phyloP scores from a whole-genome alignment of 2,888 invertebrate species.

The Metalampra italica region DNA sequence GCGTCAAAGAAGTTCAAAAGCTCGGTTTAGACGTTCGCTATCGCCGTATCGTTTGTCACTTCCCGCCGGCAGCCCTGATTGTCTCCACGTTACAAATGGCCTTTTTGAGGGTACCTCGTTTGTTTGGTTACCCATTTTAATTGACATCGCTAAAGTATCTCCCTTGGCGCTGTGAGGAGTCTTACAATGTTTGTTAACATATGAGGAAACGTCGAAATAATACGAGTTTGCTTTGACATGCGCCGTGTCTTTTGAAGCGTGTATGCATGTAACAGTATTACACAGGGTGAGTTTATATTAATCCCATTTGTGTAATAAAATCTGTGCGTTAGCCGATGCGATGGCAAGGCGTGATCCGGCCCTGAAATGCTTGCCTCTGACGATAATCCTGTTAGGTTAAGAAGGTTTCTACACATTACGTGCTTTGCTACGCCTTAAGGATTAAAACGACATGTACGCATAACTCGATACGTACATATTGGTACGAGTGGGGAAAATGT shows the following conservation, averaged over 20 bases:
- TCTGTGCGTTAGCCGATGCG: constrained; percentile 71
- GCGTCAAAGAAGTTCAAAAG: constrained; percentile 76
- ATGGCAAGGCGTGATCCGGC: constrained; percentile 74
- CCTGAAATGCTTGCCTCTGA: constrained; percentile 80
- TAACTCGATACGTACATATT: constrained; percentile 52
- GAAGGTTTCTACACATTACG: constrained; percentile 85
- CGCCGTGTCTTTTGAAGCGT: background rate
- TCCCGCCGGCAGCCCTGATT: constrained; percentile 61
- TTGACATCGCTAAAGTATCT: constrained; percentile 38
- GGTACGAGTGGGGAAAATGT: constrained; percentile 15
- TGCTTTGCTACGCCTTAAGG: constrained; percentile 83
- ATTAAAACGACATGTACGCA: constrained; percentile 77
- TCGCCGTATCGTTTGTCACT: constrained; percentile 68
- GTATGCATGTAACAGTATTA: constrained; percentile 18
- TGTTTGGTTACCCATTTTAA: constrained; percentile 44
- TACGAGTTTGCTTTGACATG: background rate
- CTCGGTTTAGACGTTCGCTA: constrained; percentile 65
- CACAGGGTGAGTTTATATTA: constrained; percentile 57
- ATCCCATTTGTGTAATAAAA: constrained; percentile 78
- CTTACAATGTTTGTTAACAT: background rate
- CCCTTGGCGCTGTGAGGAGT: background rate
- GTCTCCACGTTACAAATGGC: constrained; percentile 61
- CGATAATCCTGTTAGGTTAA: constrained; percentile 86
- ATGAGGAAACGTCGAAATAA: background rate
- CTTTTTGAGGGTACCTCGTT: constrained; percentile 55